Evolutionary conservation across 2,888 invertebrate genomes (phyloP), one percentile per base, ranked within the genome.

Genomic region (Epirrhoe alternata): DNA sequence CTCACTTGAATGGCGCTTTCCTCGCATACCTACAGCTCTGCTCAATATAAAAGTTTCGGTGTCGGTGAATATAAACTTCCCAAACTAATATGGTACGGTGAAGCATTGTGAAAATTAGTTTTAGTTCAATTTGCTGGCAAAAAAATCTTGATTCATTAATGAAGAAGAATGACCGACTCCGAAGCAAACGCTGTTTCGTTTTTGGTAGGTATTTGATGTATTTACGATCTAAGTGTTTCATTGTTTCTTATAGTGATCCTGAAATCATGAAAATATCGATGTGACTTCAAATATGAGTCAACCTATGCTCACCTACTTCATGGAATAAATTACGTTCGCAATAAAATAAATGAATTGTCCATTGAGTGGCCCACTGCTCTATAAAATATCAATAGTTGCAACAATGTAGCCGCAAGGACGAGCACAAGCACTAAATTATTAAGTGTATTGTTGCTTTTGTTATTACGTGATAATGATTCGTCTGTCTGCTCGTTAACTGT

Each of bases 281-380:
- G 38, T 12, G 12, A 42, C 38, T 42, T 42, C 38, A 10, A 42
- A 1, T 42, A 12, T 42, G 38, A 42, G 12, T 42, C 38, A 12
- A 42, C 12, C 38, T 42, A 5, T 1, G 4, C 12, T 6, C 14
- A 45, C 51, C 17, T 61, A 10, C 49, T 67, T 62, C 63, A 69
- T 61, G 59, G 71, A 72, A 82, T 82, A 79, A 81, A 79, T 80
- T 72, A 79, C 67, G 73, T 68, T 45, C 54, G 79, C 78, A 85
- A 86, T 87, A 85, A 86, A 87, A 80, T 73, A 75, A 75, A 82
- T 78, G 81, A 86, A 86, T 84, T 83, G 85, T 81, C 83, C 82
- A 86, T 84, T 83, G 85, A 80, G 79, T 73, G 74, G 49, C 57
- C 67, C 51, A 72, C 69, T 77, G 80, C 75, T 85, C 85, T 84